Evolutionary conservation across 2,888 invertebrate genomes (phyloP).

Genomic region (Tetanocera ferruginea): DNA sequence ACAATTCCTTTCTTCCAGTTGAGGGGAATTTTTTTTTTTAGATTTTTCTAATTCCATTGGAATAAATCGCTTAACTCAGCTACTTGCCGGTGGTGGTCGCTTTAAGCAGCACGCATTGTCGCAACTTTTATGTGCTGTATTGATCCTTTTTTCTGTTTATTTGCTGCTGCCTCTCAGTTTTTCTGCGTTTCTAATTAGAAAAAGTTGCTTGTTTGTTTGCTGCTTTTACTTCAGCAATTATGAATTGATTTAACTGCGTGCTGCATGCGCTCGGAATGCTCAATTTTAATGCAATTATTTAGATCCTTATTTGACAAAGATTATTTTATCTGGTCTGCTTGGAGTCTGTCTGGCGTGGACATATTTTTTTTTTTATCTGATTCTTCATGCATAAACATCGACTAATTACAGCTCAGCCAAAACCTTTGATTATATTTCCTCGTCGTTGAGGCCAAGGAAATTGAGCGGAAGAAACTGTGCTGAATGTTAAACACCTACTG

Average conservation of each 20-base stretch:
- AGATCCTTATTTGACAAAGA: constrained; percentile 40
- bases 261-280: constrained; percentile 15
- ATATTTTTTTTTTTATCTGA: neutral
- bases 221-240: constrained; percentile 52
- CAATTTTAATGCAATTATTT: constrained; percentile 62
- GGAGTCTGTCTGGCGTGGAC: neutral
- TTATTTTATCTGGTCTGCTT: neutral
- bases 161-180: neutral
- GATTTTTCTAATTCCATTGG: constrained; percentile 35
- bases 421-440: constrained; percentile 32
- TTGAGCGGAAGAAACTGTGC: constrained; percentile 59
- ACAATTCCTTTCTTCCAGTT: neutral
- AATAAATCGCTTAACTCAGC: constrained; percentile 41
- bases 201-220: constrained; percentile 57
- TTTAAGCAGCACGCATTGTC: constrained; percentile 32
- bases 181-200: constrained; percentile 50
- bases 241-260: constrained; percentile 58
- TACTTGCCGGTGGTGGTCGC: constrained; percentile 57
- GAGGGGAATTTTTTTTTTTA: constrained; percentile 3
- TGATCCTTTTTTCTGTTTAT: neutral
- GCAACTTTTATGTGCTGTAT: neutral
- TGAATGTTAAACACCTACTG: constrained; percentile 10
- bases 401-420: constrained; percentile 43
- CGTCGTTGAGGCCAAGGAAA: constrained; percentile 54
- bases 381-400: constrained; percentile 47